A percentile compares a stretch with the other conserved stretches of the same genome.
Conservation (phyloP, 1,140 invertebrate species). For the Chrysopa pallens region DNA sequence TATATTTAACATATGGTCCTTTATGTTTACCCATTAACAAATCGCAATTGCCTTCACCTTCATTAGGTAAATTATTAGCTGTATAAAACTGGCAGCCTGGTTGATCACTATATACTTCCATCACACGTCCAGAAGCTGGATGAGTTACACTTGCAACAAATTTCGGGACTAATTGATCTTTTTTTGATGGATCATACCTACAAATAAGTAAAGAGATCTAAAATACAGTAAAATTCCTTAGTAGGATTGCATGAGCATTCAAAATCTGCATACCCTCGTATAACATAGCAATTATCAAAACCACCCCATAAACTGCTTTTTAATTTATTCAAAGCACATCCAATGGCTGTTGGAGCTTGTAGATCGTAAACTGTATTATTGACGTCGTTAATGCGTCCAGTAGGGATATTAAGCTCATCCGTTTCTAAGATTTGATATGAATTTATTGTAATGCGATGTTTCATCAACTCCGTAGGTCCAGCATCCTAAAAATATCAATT, state of each 20-base stretch:
- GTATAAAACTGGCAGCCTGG: conserved; percentile 87
- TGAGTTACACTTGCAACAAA: conserved; percentile 37
- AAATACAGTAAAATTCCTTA: too few species aligned
- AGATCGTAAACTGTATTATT: conserved; percentile 52
- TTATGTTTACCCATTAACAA: conserved; percentile 42
- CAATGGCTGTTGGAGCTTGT: conserved; percentile 23
- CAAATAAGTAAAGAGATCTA: neutral
- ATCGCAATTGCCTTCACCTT: conserved; percentile 3
- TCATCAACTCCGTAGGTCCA: too few species aligned
- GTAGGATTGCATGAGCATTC: too few species aligned
- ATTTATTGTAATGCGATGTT: too few species aligned
- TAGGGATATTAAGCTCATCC: neutral
- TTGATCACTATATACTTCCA: conserved; percentile 69
- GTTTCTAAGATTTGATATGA: too few species aligned
- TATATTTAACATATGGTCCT: conserved; percentile 52
- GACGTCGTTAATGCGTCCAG: conserved; percentile 33
- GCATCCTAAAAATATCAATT: too few species aligned
- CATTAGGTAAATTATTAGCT: conserved; percentile 47
- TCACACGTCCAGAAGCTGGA: conserved; percentile 42
- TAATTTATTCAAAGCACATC: too few species aligned
- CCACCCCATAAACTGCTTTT: too few species aligned
- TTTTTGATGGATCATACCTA: conserved; percentile 2
- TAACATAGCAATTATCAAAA: too few species aligned
- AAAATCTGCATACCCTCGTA: too few species aligned
- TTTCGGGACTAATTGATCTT: conserved; percentile 2